phyloP scores from a whole-genome alignment of 2,888 invertebrate genomes.

The Hirtodrosophila histrioides region DNA sequence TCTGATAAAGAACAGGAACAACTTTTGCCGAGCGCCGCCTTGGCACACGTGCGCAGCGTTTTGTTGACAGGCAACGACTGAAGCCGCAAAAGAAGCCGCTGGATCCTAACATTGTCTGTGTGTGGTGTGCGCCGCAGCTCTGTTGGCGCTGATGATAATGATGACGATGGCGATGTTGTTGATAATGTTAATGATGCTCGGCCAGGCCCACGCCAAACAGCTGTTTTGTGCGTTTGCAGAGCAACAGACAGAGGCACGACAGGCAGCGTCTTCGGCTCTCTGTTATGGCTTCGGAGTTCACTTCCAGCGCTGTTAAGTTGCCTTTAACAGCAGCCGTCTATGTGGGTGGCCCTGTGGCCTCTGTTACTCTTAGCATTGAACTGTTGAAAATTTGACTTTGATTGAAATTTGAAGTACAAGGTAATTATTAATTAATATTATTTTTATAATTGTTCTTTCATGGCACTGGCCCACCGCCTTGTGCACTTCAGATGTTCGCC shows the following conservation, averaged over 20 bases:
- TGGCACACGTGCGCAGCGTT: slow-evolving; percentile 63
- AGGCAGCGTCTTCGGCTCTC: slow-evolving; percentile 17
- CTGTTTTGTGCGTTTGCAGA: slow-evolving; percentile 35
- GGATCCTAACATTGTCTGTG: slow-evolving; percentile 66
- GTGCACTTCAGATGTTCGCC: slow-evolving; percentile 46
- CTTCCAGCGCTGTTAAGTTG: slow-evolving; percentile 50
- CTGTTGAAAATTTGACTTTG: neutral
- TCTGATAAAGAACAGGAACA: neutral
- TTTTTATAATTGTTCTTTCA: slow-evolving; percentile 46
- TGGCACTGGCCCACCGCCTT: slow-evolving; percentile 22
- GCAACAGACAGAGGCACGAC: neutral
- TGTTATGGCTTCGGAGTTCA: slow-evolving; percentile 38
- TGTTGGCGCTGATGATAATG: slow-evolving; percentile 28
- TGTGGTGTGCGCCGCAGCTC: slow-evolving; percentile 26
- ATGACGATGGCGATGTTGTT: slow-evolving; percentile 22
- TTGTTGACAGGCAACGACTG: slow-evolving; percentile 80
- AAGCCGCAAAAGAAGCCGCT: slow-evolving; percentile 72
- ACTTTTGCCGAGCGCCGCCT: slow-evolving; percentile 22
- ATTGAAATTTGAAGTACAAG: slow-evolving; percentile 10
- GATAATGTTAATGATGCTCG: slow-evolving; percentile 56
- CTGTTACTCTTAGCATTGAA: slow-evolving; percentile 3
- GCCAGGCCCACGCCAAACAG: slow-evolving; percentile 56
- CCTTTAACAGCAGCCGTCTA: slow-evolving; percentile 16
- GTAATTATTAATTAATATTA: slow-evolving; percentile 41
- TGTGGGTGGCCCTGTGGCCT: slow-evolving; percentile 17